Evolutionary conservation across 2,888 invertebrate genomes (phyloP).

Genomic region (Herminia tarsipennalis): DNA sequence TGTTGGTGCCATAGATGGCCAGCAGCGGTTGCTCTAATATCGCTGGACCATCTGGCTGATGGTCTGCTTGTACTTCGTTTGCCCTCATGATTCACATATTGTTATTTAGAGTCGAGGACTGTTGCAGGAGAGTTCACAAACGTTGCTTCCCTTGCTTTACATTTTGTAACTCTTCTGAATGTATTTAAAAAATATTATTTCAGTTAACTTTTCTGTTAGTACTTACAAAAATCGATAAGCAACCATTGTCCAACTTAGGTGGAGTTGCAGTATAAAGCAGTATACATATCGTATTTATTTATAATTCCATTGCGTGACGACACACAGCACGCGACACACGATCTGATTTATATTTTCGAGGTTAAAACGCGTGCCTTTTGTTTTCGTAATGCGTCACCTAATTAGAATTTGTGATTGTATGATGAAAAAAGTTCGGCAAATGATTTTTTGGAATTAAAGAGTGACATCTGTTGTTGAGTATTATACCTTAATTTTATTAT

Average conservation of each 20-base stretch:
- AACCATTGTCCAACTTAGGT: not conserved
- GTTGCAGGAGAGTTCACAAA: too few species aligned
- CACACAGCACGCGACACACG: constrained; percentile 63
- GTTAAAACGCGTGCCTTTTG: constrained; percentile 51
- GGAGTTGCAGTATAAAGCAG: constrained; percentile 11
- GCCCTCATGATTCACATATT: too few species aligned
- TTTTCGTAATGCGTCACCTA: constrained; percentile 53
- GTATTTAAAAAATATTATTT: too few species aligned
- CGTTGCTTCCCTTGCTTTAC: too few species aligned
- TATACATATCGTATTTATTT: constrained; percentile 46
- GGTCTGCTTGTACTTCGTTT: too few species aligned
- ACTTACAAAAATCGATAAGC: too few species aligned
- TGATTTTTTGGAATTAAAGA: constrained; percentile 29
- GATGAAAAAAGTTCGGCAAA: constrained; percentile 31
- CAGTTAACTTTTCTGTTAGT: too few species aligned
- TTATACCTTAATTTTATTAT: not conserved
- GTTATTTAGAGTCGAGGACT: too few species aligned
- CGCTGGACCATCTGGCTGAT: too few species aligned
- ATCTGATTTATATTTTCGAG: constrained; percentile 65
- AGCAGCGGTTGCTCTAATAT: too few species aligned
- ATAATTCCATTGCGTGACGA: constrained; percentile 71
- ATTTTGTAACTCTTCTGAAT: too few species aligned
- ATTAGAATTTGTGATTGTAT: constrained; percentile 56
- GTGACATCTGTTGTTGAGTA: not conserved
- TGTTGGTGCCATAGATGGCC: too few species aligned